Evolutionary conservation across 2,888 invertebrate species (phyloP), one percentile per base, ranked within the genome.

Genomic region (Abrostola tripartita): DNA sequence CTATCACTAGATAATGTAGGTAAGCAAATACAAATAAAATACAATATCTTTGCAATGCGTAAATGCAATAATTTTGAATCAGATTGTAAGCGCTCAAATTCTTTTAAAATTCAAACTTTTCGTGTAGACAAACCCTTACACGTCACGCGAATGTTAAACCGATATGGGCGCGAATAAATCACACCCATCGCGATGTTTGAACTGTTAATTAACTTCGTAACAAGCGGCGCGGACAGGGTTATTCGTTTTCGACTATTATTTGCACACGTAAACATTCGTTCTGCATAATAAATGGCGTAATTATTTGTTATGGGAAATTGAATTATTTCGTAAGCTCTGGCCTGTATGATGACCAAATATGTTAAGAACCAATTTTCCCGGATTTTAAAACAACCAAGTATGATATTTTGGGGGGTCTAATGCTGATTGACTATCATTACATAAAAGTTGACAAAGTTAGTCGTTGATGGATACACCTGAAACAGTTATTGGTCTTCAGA

Each of bases 121-220:
- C 12, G 0, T 47, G 44, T 47, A 47, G 24, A 24, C 44, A 14
- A 24, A 47, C 44, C 44, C 24, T 47, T 24, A 53, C 37, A n/a
- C 24, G 51, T 61, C 56, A 59, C 35, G 51, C 12, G 49, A 55
- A 42, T 58, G 54, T 70, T 57, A 69, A 63, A 60, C 44, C 67
- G 44, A 44, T 60, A 66, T 65, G 66, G 37, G 14, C 24, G 53
- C 47, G 57, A 78, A 81, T 82, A 79, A 81, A 81, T 81, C 81
- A 77, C 42, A 60, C 58, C 71, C 70, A 78, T 74, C 63, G 64
- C 62, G 53, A 65, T 81, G 70, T 81, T 81, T 82, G 76, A 61
- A 70, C 71, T 68, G 70, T 76, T 82, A 79, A 79, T 81, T 75
- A 81, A 82, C 61, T 72, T 65, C 44, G 70, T 67, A 74, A 71